phyloP scores from a whole-genome alignment of 2,797 vertebrate species.

The Acipenser oxyrinchus region DNA sequence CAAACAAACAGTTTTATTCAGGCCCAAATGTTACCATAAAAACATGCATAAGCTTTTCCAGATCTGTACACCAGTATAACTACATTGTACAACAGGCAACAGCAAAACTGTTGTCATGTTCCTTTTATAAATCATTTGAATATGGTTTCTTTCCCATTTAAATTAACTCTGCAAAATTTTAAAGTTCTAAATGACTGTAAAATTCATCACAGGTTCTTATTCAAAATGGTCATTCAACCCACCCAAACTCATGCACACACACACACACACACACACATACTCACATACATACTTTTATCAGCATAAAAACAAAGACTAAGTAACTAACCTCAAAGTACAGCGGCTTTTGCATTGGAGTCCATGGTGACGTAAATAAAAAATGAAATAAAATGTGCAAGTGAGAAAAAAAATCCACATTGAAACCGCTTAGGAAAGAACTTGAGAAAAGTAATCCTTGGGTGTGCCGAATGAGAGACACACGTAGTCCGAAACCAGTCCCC shows the following conservation, averaged over 20 bases:
- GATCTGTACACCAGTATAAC: too few relatives aligned
- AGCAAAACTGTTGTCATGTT: too few relatives aligned
- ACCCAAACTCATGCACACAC: neutral
- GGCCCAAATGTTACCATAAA: too few relatives aligned
- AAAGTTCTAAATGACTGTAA: too few relatives aligned
- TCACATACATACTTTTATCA: neutral
- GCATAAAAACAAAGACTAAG: conserved; percentile 25
- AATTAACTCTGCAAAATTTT: too few relatives aligned
- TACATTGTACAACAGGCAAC: too few relatives aligned
- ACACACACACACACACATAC: conserved; percentile 16
- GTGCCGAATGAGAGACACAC: conserved; percentile 32
- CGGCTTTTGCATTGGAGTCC: conserved; percentile 51
- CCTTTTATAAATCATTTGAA: neutral
- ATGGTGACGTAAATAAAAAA: conserved; percentile 45
- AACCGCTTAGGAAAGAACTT: conserved; percentile 16
- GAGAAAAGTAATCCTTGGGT: conserved; percentile 51
- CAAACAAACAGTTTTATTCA: too few relatives aligned
- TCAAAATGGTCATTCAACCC: neutral
- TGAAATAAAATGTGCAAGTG: conserved; percentile 21
- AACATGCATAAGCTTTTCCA: too few relatives aligned
- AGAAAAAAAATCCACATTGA: conserved; percentile 25
- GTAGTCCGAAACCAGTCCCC: conserved; percentile 40
- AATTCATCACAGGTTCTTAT: too few relatives aligned
- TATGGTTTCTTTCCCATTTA: too few relatives aligned
- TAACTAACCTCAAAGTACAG: conserved; percentile 61